Base-by-base conservation (phyloP, 2,888 invertebrate species). In the Ophion slaviceki region DNA sequence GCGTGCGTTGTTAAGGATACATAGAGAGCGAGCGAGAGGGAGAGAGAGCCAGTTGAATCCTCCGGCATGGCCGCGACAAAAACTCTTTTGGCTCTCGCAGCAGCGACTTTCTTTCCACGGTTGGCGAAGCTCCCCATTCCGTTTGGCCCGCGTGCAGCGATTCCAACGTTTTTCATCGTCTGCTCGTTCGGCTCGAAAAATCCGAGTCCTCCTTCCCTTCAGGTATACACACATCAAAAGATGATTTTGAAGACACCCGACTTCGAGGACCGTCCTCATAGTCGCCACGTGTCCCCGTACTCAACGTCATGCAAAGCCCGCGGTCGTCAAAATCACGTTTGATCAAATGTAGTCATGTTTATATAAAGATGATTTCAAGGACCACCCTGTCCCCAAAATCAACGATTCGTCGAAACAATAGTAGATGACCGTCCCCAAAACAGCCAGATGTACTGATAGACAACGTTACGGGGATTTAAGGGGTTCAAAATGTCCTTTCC, bases 101-200 rank as follows among this genome's bases (percentile, higher is more conserved):
- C 53, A 14, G 53, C 53, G 4, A 53, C 53, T 53, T 53, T 67
- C 36, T 20, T 36, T 28, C 59, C 40, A 36, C 20, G 24, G 32
- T 75, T 74, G 53, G 59, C 67, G 61, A 76, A 66, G 53, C 67
- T 68, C 40, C 68, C 45, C 47, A 57, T 45, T 59, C 62, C 5
- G 28, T 64, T 59, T 62, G 61, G 64, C 77, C 61, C 70, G 68
- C 84, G 82, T 86, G 85, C 85, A 82, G 72, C 82, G 77, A 87
- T 85, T 87, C 64, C 82, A 45, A 82, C 68, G 80, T 88, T 88
- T 88, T 88, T 88, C 87, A 86, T 84, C 83, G 86, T 86, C 87
- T 80, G 82, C 72, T 36, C 80, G 75, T 68, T 72, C n/a, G 76
- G 75, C 80, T 81, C 86, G 75, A 85, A 87, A 81, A 87, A 83